phyloP scores from a whole-genome alignment of 2,113 vertebrate genomes.

The Epinephelus fuscoguttatus region DNA sequence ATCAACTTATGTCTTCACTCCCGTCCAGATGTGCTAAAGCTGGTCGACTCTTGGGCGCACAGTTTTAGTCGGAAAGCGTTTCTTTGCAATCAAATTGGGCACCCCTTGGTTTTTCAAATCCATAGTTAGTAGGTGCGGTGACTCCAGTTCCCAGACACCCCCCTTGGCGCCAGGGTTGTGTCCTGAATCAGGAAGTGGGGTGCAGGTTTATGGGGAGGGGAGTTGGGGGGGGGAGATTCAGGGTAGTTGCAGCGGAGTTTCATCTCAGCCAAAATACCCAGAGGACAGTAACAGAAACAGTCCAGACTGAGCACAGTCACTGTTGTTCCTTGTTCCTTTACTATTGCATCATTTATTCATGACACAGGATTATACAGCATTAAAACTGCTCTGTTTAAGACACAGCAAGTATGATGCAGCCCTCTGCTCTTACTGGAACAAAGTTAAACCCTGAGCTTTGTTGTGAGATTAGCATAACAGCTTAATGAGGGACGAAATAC shows the following conservation, averaged over 20 bases:
- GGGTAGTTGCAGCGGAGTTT: conserved; percentile 53
- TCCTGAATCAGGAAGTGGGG: conserved; percentile 66
- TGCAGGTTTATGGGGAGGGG: background rate
- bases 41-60: background rate
- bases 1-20: background rate
- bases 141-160: conserved; percentile 50
- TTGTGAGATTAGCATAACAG: conserved; percentile 30
- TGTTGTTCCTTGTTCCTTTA: conserved; percentile 66
- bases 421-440: background rate
- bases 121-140: conserved; percentile 24
- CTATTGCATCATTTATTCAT: conserved; percentile 73
- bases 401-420: background rate
- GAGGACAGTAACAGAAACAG: conserved; percentile 76
- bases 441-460: conserved; percentile 39
- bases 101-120: conserved; percentile 14
- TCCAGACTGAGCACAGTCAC: conserved; percentile 48
- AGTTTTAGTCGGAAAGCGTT: conserved; percentile 12
- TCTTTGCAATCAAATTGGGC: conserved; percentile 12
- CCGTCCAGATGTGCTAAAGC: background rate
- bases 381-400: conserved; percentile 46
- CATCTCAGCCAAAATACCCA: conserved; percentile 69
- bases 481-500: conserved; percentile 10
- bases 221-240: background rate
- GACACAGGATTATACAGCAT: conserved; percentile 71
- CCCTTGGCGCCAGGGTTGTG: conserved; percentile 23